phyloP scores from a whole-genome alignment of 2,797 vertebrate species.

The Potorous gilbertii region DNA sequence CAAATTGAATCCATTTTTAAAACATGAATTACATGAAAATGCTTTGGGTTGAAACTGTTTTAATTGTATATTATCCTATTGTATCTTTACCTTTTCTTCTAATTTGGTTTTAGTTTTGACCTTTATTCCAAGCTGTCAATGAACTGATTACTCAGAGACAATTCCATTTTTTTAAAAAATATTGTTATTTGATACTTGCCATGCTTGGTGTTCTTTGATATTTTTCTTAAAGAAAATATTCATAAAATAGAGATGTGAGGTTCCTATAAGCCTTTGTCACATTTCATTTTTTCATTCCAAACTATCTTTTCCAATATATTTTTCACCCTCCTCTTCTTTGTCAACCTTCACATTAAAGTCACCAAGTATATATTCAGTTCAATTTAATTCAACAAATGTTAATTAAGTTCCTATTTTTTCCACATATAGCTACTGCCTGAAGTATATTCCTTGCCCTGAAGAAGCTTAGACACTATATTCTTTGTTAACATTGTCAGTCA shows the following conservation, averaged over 20 bases:
- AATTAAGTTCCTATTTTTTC: not conserved
- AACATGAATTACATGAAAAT: not conserved
- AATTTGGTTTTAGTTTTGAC: not conserved
- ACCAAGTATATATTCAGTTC: not conserved
- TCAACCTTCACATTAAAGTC: not conserved
- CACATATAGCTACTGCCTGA: not conserved
- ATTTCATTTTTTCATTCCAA: not conserved
- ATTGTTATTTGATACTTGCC: not conserved
- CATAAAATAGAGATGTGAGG: not conserved
- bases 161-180: not conserved
- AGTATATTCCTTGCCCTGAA: not conserved
- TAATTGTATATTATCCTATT: not conserved
- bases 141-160: not conserved
- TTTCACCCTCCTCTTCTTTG: not conserved
- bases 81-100: not conserved
- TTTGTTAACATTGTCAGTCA: not conserved
- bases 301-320: not conserved
- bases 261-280: not conserved
- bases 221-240: not conserved
- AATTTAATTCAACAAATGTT: not conserved
- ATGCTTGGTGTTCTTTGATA: not conserved
- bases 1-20: not conserved
- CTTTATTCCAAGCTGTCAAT: not conserved
- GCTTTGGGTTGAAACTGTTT: not conserved
- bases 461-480: not conserved